phyloP scores from a whole-genome alignment of 1,140 invertebrate species.

The Tachypleus tridentatus region DNA sequence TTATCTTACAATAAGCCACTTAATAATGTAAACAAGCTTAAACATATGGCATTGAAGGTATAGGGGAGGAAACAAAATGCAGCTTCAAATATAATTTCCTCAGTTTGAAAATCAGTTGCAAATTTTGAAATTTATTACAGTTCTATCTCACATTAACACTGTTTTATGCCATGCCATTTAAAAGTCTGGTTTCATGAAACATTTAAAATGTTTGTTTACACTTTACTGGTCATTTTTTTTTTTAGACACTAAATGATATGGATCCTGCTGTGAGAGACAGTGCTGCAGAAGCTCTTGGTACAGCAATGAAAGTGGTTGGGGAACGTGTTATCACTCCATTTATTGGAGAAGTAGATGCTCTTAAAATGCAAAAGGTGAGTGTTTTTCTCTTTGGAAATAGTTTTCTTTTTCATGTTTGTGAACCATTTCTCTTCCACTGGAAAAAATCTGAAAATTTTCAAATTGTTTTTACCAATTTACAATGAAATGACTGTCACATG shows the following conservation, averaged over 20 bases:
- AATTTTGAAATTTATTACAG: no score
- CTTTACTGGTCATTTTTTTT: constrained; percentile 11
- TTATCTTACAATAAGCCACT: no score
- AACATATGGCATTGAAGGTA: not conserved
- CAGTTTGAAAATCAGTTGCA: no score
- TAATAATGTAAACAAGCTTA: constrained; percentile 8
- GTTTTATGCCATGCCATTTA: no score
- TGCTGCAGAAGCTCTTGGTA: constrained; percentile 82
- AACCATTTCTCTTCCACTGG: not conserved
- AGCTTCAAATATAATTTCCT: no score
- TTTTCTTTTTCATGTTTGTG: not conserved
- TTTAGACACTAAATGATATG: constrained; percentile 60
- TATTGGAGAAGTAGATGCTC: constrained; percentile 69
- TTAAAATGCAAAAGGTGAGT: constrained; percentile 71
- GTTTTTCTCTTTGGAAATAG: constrained; percentile 1
- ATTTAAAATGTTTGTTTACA: no score
- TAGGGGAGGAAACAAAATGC: no score
- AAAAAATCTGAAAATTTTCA: not conserved
- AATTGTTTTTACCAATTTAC: constrained; percentile 7
- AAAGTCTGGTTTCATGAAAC: no score
- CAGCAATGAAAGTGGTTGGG: constrained; percentile 81
- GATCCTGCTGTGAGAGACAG: constrained; percentile 74
- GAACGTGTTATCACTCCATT: constrained; percentile 80
- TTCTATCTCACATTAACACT: no score
- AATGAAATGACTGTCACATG: not conserved